These are phyloP conservation scores for Ridgeia piscesae DNA, from an alignment of 1,140 invertebrate genomes.

Conservation along the genomic window DNA sequence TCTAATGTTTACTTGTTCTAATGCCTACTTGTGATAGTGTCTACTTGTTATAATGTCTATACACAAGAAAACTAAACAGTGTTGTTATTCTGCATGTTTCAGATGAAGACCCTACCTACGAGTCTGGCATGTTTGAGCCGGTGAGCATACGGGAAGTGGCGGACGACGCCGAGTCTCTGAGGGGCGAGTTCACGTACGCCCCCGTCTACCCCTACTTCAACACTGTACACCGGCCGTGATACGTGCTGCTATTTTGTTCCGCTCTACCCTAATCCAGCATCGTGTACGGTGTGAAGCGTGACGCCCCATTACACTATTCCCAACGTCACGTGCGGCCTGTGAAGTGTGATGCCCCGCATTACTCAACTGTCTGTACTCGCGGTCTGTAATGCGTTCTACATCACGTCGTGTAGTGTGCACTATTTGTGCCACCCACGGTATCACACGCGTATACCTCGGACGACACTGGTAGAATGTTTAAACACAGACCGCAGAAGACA, in stretches of 20 bases:
- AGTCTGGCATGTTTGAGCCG: slow-evolving; percentile 19
- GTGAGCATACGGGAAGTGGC: slow-evolving; percentile 23
- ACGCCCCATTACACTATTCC: not conserved
- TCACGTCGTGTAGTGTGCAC: not conserved
- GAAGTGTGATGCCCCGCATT: not conserved
- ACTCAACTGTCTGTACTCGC: not conserved
- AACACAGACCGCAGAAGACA: not conserved
- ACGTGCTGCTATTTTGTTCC: not conserved
- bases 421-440: not conserved
- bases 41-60: too few species aligned
- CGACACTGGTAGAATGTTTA: too few species aligned
- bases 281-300: not conserved
- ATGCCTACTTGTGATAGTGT: not conserved
- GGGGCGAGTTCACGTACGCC: slow-evolving; percentile 17
- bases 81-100: not conserved
- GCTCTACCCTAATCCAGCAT: not conserved
- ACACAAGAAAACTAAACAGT: not conserved
- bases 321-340: not conserved
- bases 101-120: slow-evolving; percentile 17
- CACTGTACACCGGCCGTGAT: not conserved
- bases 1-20: not conserved
- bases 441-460: too few species aligned
- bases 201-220: slow-evolving; percentile 24
- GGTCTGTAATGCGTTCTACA: not conserved
- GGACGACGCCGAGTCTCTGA: slow-evolving; percentile 19